These are phyloP conservation scores for Drosophila cardini DNA, from an alignment of 1,140 invertebrate genomes.

Conservation along the genomic window DNA sequence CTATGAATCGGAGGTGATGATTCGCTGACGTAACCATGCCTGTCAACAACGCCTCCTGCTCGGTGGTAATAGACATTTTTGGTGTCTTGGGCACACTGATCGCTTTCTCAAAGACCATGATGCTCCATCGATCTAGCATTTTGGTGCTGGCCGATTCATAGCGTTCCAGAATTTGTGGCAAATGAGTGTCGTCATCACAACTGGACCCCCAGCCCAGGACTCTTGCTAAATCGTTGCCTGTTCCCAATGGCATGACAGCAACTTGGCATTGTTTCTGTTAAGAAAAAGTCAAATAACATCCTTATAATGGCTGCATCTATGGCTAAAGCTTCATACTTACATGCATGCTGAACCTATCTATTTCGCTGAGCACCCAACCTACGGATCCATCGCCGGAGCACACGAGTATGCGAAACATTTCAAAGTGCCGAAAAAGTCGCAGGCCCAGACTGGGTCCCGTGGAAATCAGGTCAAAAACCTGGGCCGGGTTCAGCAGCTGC, in stretches of 20 bases:
- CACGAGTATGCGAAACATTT: slow-evolving; percentile 95
- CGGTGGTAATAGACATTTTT: slow-evolving; percentile 86
- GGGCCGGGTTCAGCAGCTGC: slow-evolving; percentile 97
- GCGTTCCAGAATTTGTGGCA: slow-evolving; percentile 95
- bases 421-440: slow-evolving; percentile 94
- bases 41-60: slow-evolving; percentile 86
- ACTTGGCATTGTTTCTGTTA: slow-evolving; percentile 95
- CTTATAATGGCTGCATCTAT: not conserved
- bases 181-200: slow-evolving; percentile 97
- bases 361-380: slow-evolving; percentile 97
- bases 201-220: slow-evolving; percentile 98
- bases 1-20: slow-evolving; percentile 93
- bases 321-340: slow-evolving; percentile 86
- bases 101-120: slow-evolving; percentile 94
- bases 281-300: not conserved
- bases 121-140: slow-evolving; percentile 98
- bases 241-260: slow-evolving; percentile 96
- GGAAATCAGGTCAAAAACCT: slow-evolving; percentile 98
- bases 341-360: slow-evolving; percentile 96
- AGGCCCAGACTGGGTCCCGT: slow-evolving; percentile 94
- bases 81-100: slow-evolving; percentile 87
- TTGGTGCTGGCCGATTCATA: slow-evolving; percentile 98
- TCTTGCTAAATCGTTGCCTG: slow-evolving; percentile 97
- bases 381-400: slow-evolving; percentile 97
- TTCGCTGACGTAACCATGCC: slow-evolving; percentile 93